phyloP scores from a whole-genome alignment of 2,888 invertebrate genomes.

The Steromphala cineraria region DNA sequence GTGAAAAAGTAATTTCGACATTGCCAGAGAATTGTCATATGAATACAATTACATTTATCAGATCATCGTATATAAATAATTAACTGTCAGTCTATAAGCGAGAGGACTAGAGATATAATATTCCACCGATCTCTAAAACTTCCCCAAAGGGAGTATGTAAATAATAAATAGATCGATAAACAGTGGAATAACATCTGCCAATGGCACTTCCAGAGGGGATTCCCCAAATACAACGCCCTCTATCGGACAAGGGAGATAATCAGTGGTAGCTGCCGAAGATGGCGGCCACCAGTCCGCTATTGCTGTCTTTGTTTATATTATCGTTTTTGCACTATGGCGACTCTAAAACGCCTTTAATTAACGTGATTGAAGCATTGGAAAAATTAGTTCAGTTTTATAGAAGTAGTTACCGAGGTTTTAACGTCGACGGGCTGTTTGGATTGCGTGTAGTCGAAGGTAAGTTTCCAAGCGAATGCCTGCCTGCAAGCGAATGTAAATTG shows the following conservation, averaged over 20 bases:
- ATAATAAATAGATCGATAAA: too few relatives aligned
- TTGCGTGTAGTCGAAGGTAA: slow-evolving; percentile 70
- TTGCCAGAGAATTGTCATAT: too few relatives aligned
- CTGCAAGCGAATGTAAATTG: neutral
- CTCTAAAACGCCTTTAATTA: slow-evolving; percentile 36
- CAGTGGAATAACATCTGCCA: too few relatives aligned
- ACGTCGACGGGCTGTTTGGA: slow-evolving; percentile 71
- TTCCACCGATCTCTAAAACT: too few relatives aligned
- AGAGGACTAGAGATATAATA: too few relatives aligned
- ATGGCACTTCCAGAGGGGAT: neutral
- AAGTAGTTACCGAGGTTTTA: slow-evolving; percentile 55
- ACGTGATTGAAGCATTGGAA: slow-evolving; percentile 54
- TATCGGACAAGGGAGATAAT: neutral
- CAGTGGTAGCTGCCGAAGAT: slow-evolving; percentile 30
- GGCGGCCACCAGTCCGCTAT: slow-evolving; percentile 36
- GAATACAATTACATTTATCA: too few relatives aligned
- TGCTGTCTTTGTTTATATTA: slow-evolving; percentile 30
- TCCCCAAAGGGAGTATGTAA: too few relatives aligned
- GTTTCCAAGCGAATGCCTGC: neutral
- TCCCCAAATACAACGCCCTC: slow-evolving; percentile 7
- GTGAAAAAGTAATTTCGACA: neutral
- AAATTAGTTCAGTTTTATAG: slow-evolving; percentile 60
- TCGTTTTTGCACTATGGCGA: slow-evolving; percentile 25
- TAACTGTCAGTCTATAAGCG: too few relatives aligned
- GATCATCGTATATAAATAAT: too few relatives aligned